phyloP scores from a whole-genome alignment of 2,113 vertebrate species.

The Saguinus midas region DNA sequence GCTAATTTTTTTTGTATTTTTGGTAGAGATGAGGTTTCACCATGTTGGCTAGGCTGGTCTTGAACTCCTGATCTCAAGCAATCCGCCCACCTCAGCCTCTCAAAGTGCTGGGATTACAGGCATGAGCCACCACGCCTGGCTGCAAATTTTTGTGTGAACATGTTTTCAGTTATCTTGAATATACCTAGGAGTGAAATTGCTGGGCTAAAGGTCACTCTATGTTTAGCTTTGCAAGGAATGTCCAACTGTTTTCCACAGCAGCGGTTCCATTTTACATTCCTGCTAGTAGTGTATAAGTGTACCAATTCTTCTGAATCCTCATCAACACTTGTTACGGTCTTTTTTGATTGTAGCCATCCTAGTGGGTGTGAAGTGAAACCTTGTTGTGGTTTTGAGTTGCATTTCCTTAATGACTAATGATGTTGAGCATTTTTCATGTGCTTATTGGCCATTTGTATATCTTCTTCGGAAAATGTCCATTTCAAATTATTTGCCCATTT shows the following conservation, averaged over 20 bases:
- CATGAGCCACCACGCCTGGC: too few species aligned
- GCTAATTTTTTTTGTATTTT: too few species aligned
- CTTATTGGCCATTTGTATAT: not conserved
- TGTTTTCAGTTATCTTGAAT: not conserved
- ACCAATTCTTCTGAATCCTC: not conserved
- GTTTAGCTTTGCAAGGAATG: not conserved
- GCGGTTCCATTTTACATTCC: not conserved
- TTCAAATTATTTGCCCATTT: not conserved
- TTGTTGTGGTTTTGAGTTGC: not conserved
- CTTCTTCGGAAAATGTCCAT: not conserved
- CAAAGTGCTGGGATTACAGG: too few species aligned
- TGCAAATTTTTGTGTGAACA: not conserved
- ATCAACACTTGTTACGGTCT: not conserved
- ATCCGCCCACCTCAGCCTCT: too few species aligned
- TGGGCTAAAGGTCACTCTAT: not conserved
- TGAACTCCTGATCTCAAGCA: too few species aligned
- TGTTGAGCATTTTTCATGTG: not conserved
- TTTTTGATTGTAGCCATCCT: not conserved
- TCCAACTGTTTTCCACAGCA: not conserved
- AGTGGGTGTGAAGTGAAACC: not conserved
- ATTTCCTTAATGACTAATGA: not conserved
- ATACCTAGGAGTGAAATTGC: not conserved
- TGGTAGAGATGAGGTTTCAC: too few species aligned
- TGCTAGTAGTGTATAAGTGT: not conserved
- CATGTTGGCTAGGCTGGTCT: too few species aligned